Conservation (phyloP, 2,797 vertebrate genomes). For the Thunnus albacares region DNA sequence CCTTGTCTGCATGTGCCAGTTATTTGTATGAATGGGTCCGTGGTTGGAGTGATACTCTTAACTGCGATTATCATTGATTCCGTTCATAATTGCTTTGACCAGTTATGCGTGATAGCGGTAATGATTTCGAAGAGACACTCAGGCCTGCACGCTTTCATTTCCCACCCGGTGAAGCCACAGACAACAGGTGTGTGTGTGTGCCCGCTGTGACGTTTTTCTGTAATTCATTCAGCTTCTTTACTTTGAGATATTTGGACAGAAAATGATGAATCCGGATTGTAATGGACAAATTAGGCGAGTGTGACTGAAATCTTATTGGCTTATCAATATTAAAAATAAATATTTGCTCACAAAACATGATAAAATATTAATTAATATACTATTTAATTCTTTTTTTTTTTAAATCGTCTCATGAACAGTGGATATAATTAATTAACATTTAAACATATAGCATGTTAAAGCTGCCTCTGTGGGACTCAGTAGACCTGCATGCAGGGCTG, state of each 20-base stretch:
- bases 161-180: background rate
- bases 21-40: conserved; percentile 50
- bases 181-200: conserved; percentile 59
- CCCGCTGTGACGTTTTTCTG: background rate
- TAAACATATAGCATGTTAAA: background rate
- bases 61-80: conserved; percentile 71
- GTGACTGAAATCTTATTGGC: background rate
- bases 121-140: conserved; percentile 41
- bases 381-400: background rate
- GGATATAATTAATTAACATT: background rate
- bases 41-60: conserved; percentile 61
- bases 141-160: conserved; percentile 12
- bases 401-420: background rate
- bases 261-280: background rate
- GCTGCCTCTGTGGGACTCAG: background rate
- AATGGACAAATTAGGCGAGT: background rate
- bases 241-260: background rate
- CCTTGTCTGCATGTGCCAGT: conserved; percentile 39
- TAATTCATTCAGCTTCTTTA: background rate
- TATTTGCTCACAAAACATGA: too few species aligned
- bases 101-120: conserved; percentile 69
- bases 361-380: background rate
- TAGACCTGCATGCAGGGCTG: too few species aligned
- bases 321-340: background rate
- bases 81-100: conserved; percentile 71